phyloP scores from a whole-genome alignment of 2,888 invertebrate species.

The Latrodectus hesperus region DNA sequence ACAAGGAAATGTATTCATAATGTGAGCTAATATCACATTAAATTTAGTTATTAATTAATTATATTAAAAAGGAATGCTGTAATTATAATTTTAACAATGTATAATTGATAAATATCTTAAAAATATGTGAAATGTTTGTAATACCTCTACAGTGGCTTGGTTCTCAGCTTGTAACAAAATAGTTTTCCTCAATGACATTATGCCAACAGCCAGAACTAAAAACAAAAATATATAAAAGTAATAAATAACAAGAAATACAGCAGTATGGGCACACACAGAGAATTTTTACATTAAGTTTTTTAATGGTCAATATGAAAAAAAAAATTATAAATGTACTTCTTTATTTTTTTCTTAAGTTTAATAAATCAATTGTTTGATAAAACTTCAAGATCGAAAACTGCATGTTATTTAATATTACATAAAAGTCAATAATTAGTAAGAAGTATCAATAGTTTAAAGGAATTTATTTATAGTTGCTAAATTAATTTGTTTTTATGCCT shows the following conservation, averaged over 20 bases:
- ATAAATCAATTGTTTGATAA: too few species aligned
- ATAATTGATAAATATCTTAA: not conserved
- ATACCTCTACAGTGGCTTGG: constrained; percentile 71
- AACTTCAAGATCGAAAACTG: too few species aligned
- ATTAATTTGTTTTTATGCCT: too few species aligned
- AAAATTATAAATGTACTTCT: too few species aligned
- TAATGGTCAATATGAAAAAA: too few species aligned
- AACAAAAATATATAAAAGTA: not conserved
- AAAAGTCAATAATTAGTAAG: too few species aligned
- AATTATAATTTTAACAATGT: not conserved
- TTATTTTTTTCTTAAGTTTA: too few species aligned
- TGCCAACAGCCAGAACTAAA: constrained; percentile 82
- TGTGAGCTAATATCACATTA: not conserved
- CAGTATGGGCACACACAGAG: not conserved
- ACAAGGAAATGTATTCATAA: not conserved
- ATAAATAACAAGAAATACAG: not conserved
- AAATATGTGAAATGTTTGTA: not conserved
- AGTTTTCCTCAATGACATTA: constrained; percentile 89
- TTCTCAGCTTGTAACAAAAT: constrained; percentile 78
- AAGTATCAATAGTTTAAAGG: too few species aligned
- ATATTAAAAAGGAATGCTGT: not conserved
- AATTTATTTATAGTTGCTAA: too few species aligned
- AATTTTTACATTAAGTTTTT: too few species aligned
- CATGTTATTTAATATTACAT: too few species aligned
- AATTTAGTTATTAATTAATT: not conserved